Base-by-base conservation (phyloP, 2,113 vertebrate species). In the Chloropsis cyanopogon region DNA sequence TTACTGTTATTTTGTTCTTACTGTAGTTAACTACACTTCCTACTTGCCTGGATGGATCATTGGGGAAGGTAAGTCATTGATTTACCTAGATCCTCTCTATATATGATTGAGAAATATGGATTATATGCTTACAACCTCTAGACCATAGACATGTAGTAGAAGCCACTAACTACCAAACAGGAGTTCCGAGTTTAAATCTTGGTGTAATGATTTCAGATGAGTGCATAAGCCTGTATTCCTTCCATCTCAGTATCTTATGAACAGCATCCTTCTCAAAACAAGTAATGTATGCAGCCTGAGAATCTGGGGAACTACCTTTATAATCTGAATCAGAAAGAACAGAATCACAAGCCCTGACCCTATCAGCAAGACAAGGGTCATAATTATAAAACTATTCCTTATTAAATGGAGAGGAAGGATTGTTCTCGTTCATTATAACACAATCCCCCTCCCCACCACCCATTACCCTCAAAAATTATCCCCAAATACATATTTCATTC, bases 401-500 rank as follows among this genome's bases (percentile, higher is more conserved):
- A 35, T 26, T 39, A 80, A 41, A 59, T 21, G 4, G 14, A 85
- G 22, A 53, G 10, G 39, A 84, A 90, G 4, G 24, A 82, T 63
- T 79, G 3, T 25, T 50, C 4, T 63, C 9, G 66, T 29, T 57
- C 14, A 42, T 84, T 60, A 12, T 11, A 60, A 86, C 4, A 78
- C 4, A 22, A 8, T 0, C 1, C 4, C 1, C 2, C 6, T 35
- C 11, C 9, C 4, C 2, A 49, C 3, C 20, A 35, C 23, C 4
- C 4, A 65, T 12, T 5, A 4, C 2, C 6, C 14, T 8, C 2
- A 2, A 18, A 76, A 50, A 26, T 37, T 52, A 12, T 12, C 10
- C 14, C 4, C 7, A 28, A 54, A 53, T 24, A 46, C 11, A 61
- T 4, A 12, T 66, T 24, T 91, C 3, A 26, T 70, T 75, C 56